Evolutionary conservation across 2,113 vertebrate species (phyloP).

Genomic region (Lepidothrix coronata): DNA sequence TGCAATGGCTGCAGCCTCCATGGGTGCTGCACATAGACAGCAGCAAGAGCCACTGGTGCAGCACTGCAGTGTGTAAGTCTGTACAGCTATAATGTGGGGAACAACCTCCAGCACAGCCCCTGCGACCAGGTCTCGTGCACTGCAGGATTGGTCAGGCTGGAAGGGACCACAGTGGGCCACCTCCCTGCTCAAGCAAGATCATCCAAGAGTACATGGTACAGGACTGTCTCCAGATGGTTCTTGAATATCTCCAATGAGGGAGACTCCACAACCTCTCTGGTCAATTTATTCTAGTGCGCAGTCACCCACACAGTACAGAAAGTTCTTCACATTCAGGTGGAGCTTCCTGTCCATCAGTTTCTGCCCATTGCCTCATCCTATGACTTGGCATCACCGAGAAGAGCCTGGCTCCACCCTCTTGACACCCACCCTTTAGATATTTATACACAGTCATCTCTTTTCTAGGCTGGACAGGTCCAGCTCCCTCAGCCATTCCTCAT

Average conservation of each 20-base stretch:
- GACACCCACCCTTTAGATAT: neutral
- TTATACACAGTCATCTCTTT: neutral
- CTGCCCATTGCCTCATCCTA: neutral
- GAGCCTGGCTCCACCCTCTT: neutral
- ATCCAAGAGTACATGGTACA: neutral
- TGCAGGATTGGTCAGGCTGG: neutral
- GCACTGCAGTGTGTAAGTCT: no score
- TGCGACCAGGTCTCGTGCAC: neutral
- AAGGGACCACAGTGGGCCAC: neutral
- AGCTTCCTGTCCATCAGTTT: neutral
- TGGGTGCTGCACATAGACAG: neutral
- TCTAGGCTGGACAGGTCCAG: neutral
- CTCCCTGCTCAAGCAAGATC: neutral
- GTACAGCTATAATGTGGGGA: neutral
- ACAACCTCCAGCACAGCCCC: neutral
- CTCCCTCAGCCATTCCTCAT: neutral
- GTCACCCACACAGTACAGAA: neutral
- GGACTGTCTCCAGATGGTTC: neutral
- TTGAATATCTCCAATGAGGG: neutral
- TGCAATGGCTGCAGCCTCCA: accelerated
- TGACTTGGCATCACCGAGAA: neutral
- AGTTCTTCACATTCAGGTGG: neutral
- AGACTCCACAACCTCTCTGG: neutral
- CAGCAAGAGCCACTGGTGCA: accelerated
- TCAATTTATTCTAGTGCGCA: neutral